Percentiles rank a stretch among this genome's conserved stretches.
Evolutionary conservation across 2,113 vertebrate species (phyloP).

Genomic region (Paramormyrops kingsleyae): DNA sequence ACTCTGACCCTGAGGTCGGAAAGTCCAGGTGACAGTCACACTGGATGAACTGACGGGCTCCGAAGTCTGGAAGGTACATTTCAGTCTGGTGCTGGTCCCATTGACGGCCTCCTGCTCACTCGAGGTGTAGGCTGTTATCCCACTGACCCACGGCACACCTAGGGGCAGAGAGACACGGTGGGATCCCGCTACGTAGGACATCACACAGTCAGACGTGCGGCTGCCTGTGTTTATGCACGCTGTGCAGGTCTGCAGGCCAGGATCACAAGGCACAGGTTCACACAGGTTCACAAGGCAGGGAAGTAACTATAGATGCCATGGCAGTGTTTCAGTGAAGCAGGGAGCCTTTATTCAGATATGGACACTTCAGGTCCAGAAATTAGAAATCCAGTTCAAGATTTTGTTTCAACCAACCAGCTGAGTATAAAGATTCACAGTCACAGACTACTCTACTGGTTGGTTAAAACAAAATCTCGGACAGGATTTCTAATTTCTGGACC

Average conservation of each 20-base stretch:
- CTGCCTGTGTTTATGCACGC: neutral
- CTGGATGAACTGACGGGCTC: conserved; percentile 48
- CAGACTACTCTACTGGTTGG: neutral
- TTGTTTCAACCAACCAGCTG: neutral
- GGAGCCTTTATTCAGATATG: neutral
- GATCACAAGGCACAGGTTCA: no score
- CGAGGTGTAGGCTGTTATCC: conserved; percentile 72
- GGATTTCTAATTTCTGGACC: neutral
- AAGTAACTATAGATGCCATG: neutral
- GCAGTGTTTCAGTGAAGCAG: neutral
- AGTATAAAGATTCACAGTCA: neutral
- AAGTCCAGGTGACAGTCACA: conserved; percentile 75
- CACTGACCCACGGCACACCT: conserved; percentile 58
- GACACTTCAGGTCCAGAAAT: neutral
- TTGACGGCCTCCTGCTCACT: conserved; percentile 75
- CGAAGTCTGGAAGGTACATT: conserved; percentile 78
- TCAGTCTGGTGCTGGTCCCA: conserved; percentile 77
- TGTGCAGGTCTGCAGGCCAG: neutral
- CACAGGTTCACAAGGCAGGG: neutral
- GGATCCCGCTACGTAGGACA: neutral
- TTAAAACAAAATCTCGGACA: neutral
- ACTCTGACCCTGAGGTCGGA: conserved; percentile 66
- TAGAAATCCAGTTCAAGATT: neutral
- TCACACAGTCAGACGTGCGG: neutral
- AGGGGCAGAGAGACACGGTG: neutral